Evolutionary conservation across 2,888 invertebrate species (phyloP), one percentile per base, ranked within the genome.

Genomic region (Sarcophaga variegata): DNA sequence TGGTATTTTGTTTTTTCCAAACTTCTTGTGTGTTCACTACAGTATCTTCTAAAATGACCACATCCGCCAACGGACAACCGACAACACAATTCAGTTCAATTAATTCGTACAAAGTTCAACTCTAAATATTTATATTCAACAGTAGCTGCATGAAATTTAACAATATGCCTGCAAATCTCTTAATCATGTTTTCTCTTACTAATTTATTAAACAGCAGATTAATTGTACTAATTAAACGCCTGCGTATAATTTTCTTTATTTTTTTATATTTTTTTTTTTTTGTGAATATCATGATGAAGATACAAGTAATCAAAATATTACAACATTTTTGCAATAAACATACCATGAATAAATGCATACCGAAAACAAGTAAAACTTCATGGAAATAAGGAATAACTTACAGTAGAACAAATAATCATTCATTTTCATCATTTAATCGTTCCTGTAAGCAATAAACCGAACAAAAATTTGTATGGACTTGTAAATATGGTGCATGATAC

Each of bases 141-240:
- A 63, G 5, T 10, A 67, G 25, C 71, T 62, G 12, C 64, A 54
- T 70, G 10, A 11, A n/a, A 25, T 20, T 69, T 47, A 62, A 78
- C 27, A 77, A 67, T 11, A 75, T 81, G 74, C 62, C 75, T 75
- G 25, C 63, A 82, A 82, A 84, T 84, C 83, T 84, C 70, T 87
- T 87, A 87, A 87, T 87, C 81, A 86, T 86, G 86, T 86, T 86
- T 86, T 78, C 74, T 78, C 75, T 81, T 78, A 78, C 78, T 74
- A 83, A 77, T 86, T 89, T 81, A 90, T 89, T 90, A 91, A 91
- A 90, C 90, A 90, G 89, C 93, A 91, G 92, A 93, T 93, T 93
- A 93, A 93, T 93, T 93, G 92, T 90, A 90, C 90, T 93, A 93
- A 93, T 93, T 93, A 93, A 93, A 92, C 91, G 83, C 83, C 83